phyloP scores from a whole-genome alignment of 2,113 vertebrate genomes.

The Recurvirostra avosetta region DNA sequence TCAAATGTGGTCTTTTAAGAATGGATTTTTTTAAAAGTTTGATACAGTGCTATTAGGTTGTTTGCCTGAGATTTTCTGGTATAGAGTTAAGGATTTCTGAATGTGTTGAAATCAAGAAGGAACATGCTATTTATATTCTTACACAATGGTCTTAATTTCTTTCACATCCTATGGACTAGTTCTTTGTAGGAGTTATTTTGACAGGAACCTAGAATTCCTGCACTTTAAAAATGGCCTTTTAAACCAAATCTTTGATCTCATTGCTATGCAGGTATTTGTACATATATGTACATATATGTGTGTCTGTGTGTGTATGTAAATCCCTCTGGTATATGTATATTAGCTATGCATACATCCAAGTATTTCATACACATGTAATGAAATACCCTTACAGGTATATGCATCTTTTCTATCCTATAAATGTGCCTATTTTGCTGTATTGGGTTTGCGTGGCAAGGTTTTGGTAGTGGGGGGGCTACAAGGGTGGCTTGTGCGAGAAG shows the following conservation, averaged over 20 bases:
- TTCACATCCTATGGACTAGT: neutral
- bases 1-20: neutral
- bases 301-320: neutral
- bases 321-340: neutral
- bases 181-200: neutral
- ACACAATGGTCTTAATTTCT: neutral
- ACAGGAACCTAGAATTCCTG: neutral
- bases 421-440: neutral
- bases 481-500: neutral
- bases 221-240: neutral
- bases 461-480: neutral
- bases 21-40: neutral
- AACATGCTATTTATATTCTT: neutral
- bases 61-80: neutral
- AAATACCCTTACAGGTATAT: neutral
- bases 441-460: neutral
- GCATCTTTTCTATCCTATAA: neutral
- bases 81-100: neutral
- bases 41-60: neutral
- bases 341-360: neutral
- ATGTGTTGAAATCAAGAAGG: neutral
- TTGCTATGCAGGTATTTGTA: neutral
- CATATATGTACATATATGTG: rapidly evolving
- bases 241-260: neutral
- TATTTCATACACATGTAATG: neutral